Conservation (phyloP, 2,113 vertebrate species). For the Microcebus murinus region DNA sequence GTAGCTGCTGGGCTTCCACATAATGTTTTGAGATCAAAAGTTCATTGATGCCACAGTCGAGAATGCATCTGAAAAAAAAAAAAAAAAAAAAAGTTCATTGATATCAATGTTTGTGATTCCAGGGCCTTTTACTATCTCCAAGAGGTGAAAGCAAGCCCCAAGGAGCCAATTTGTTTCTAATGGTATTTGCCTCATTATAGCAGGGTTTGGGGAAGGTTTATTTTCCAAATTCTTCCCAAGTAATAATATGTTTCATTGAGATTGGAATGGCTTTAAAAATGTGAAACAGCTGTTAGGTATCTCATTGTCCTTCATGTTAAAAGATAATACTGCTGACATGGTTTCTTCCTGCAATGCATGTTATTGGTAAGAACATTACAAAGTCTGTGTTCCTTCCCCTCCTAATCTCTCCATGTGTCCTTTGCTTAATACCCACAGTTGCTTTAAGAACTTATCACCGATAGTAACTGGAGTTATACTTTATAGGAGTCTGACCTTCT, state of each 20-base stretch:
- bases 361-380: conserved; percentile 49
- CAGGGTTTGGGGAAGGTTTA: neutral
- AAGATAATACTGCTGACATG: conserved; percentile 65
- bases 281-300: conserved; percentile 63
- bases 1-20: neutral
- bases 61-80: too few relatives aligned
- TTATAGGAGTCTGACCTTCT: conserved; percentile 20
- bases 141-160: conserved; percentile 45
- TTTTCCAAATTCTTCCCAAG: conserved; percentile 61
- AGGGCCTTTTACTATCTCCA: conserved; percentile 27
- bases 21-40: conserved; percentile 55
- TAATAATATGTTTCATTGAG: conserved; percentile 19
- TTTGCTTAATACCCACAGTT: conserved; percentile 42
- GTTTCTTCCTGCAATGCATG: conserved; percentile 49
- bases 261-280: conserved; percentile 69
- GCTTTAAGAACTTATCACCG: neutral
- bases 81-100: conserved; percentile 57
- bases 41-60: too few relatives aligned
- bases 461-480: neutral
- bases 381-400: neutral
- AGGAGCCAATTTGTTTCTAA: conserved; percentile 52
- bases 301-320: conserved; percentile 68
- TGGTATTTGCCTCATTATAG: conserved; percentile 8
- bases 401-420: neutral
- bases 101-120: conserved; percentile 11